Base-by-base conservation (phyloP, 1,140 invertebrate species). In the Dendroctonus ponderosae region DNA sequence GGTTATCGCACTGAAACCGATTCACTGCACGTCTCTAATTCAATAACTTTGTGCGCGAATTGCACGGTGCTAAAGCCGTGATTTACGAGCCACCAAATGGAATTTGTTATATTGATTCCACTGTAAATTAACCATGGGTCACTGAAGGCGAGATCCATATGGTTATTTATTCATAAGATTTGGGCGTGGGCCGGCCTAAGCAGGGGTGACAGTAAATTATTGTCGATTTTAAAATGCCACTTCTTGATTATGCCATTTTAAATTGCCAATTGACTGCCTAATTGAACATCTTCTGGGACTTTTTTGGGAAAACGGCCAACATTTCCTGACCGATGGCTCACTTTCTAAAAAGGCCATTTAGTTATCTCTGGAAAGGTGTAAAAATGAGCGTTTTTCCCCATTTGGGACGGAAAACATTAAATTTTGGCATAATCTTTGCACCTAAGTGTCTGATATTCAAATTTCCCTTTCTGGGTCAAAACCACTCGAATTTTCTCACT, bases 41-140 rank as follows among this genome's bases (percentile, higher is more conserved):
- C 42, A 64, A 64, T 54, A 64, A 54, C 41, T 64, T 64, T 64
- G 51, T 64, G 48, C 62, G 50, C 43, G 52, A 54, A 64, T 64
- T 64, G 62, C 41, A 46, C 62, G 62, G 62, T 64, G 62, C 52
- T 64, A 64, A 64, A 56, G 51, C 14, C 8, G 62, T 64, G 62
- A 64, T 64, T 64, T 64, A 64, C 52, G 62, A 46, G 41, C 52
- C 62, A 64, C 62, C 54, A 64, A 64, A 64, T 64, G 62, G 52
- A 64, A 64, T 64, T 64, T 64, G 62, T 64, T 64, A 64, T 64
- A 64, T 64, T 56, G 62, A 64, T 64, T 64, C 52, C 62, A 64
- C 62, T 64, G 62, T 64, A 64, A 64, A 64, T 64, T 64, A 64
- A 64, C 62, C 26, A 48, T 7, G 52, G 62, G 62, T 64, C 51